Evolutionary conservation across 1,140 invertebrate genomes (phyloP), one percentile per base, ranked within the genome.

Genomic region (Diachasmimorpha longicaudata): DNA sequence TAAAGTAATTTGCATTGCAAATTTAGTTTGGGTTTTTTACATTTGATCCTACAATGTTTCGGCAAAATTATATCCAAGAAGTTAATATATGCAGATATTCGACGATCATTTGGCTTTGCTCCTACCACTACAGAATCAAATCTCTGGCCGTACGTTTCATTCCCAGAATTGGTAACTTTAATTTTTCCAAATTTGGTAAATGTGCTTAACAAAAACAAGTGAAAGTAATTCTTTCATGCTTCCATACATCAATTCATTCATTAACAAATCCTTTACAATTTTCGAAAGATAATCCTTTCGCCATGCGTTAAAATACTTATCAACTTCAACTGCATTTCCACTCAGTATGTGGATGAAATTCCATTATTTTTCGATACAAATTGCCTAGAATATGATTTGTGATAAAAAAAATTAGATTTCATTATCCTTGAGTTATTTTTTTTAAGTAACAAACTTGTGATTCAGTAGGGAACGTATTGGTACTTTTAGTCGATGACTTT

Each of bases 381-480:
- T 84, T 81, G 83, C 82, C 83, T 81, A 85, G 83, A 84, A 85
- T 86, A 81, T 83, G 82, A 77, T 85, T 87, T 87, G 85, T 85
- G 82, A 84, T 85, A 85, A 80, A 74, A 68, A 68, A 68, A 63
- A 58, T 76, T 74, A 70, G 31, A 46, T 44, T 74, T 67, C 25
- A 74, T 19, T 10, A 67, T 37, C 72, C n/a, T 66, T 31, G 8
- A 66, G 63, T 77, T 75, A 77, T 68, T 72, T 75, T 68, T 74
- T 73, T 48, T 58, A 68, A 68, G 31, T 81, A 81, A 81, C 79
- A 79, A 82, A 85, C 79, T 81, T 81, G 81, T 83, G 83, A 85
- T 86, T 85, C 73, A 83, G 84, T 85, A 84, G 82, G 81, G 80
- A 86, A 85, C 84, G 83, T 84, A 84, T 77, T 78, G 78, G 52